Percentiles rank a stretch among this genome's conserved stretches.
Evolutionary conservation across 1,140 invertebrate genomes (phyloP).

Genomic region (Asobara japonica): DNA sequence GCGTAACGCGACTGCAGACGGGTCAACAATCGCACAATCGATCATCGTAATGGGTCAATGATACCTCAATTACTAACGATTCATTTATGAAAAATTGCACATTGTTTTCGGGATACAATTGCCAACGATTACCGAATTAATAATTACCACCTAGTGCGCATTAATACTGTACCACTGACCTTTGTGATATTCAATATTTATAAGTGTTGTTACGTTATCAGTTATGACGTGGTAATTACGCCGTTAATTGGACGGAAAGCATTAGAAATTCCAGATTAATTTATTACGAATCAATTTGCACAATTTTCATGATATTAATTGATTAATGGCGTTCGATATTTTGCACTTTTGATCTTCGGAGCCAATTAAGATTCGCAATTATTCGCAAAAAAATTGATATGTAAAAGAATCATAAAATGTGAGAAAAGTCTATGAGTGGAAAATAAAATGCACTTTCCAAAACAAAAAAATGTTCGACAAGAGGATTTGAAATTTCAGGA

Average conservation of each 20-base stretch:
- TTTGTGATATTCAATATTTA: slow-evolving; percentile 16
- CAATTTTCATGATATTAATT: slow-evolving; percentile 12
- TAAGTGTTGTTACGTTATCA: background rate
- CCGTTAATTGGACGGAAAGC: slow-evolving; percentile 11
- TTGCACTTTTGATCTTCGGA: too few species aligned
- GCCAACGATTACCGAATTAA: background rate
- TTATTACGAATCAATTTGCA: background rate
- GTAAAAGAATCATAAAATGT: too few species aligned
- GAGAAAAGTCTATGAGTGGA: too few species aligned
- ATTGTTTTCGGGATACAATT: background rate
- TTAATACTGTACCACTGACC: background rate
- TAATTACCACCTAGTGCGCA: background rate
- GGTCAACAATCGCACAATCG: too few species aligned
- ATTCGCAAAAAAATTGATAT: too few species aligned
- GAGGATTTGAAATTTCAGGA: too few species aligned
- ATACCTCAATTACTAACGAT: background rate
- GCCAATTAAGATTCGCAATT: too few species aligned
- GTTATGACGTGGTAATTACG: background rate
- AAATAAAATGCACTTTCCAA: too few species aligned
- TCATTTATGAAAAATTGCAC: background rate
- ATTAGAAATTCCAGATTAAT: background rate
- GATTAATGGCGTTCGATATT: too few species aligned
- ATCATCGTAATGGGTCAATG: too few species aligned
- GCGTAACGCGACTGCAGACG: too few species aligned
- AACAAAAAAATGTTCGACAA: too few species aligned